Evolutionary conservation across 1,140 invertebrate genomes (phyloP).

Genomic region (Zaprionus tsacasi): DNA sequence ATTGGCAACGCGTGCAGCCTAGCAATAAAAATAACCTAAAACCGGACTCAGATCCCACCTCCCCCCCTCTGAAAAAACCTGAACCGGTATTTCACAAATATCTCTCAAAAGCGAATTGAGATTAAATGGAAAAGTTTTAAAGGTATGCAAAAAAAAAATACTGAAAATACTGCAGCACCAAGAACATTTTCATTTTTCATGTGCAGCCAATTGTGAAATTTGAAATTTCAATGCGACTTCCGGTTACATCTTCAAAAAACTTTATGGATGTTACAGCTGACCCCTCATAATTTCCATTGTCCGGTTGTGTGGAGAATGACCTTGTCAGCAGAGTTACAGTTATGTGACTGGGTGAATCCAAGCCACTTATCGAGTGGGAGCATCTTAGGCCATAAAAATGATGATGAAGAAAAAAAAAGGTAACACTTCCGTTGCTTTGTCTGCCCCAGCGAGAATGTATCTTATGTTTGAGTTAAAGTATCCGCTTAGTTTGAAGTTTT

Average conservation of each 20-base stretch:
- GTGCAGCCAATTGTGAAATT: conserved; percentile 45
- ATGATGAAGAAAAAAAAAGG: conserved; percentile 4
- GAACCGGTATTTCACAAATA: conserved; percentile 1
- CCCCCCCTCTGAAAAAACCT: conserved; percentile 28
- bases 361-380: conserved; percentile 48
- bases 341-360: conserved; percentile 39
- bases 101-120: neutral
- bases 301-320: conserved; percentile 13
- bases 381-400: conserved; percentile 37
- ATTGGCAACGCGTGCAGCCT: conserved; percentile 70
- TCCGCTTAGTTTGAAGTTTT: conserved; percentile 10
- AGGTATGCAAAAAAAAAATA: too few species aligned
- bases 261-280: conserved; percentile 21
- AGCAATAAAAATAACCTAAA: conserved; percentile 62
- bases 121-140: neutral
- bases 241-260: conserved; percentile 28
- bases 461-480: conserved; percentile 8
- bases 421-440: conserved; percentile 56
- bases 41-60: conserved; percentile 38
- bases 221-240: conserved; percentile 30
- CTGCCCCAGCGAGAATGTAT: neutral
- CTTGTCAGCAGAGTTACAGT: conserved; percentile 28
- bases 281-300: conserved; percentile 22
- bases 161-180: too few species aligned
- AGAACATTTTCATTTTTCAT: conserved; percentile 3